Conservation (phyloP, 2,797 vertebrate species). For the Okamejei kenojei region DNA sequence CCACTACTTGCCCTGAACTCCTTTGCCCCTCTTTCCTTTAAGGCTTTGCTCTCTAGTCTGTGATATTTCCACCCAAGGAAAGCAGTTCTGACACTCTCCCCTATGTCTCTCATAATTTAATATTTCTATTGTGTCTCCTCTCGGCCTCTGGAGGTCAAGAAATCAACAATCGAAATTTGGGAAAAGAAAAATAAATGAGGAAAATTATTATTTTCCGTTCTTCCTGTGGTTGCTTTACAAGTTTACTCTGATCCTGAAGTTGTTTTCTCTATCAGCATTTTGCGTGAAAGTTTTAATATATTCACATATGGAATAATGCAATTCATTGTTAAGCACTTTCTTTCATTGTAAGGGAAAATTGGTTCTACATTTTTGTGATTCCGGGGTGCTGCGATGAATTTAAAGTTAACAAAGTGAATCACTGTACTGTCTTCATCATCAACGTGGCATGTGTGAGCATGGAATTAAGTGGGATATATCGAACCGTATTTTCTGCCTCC, state of each 20-base stretch:
- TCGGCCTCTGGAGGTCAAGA: too few species aligned
- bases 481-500: background rate
- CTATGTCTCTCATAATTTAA: too few species aligned
- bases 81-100: too few species aligned
- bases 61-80: too few species aligned
- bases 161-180: too few species aligned
- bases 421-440: background rate
- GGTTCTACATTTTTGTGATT: background rate
- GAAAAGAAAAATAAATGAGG: background rate
- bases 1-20: too few species aligned
- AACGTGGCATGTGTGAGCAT: background rate
- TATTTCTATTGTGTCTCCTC: too few species aligned
- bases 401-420: conserved; percentile 9
- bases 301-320: background rate
- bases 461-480: background rate
- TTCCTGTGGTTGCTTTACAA: background rate
- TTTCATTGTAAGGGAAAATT: background rate
- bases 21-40: too few species aligned
- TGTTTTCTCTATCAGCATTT: background rate
- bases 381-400: background rate
- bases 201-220: background rate
- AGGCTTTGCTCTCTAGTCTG: too few species aligned
- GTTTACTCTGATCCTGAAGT: background rate
- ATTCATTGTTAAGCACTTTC: background rate
- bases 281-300: background rate